phyloP scores from a whole-genome alignment of 2,113 vertebrate genomes.

The Chroicocephalus ridibundus region DNA sequence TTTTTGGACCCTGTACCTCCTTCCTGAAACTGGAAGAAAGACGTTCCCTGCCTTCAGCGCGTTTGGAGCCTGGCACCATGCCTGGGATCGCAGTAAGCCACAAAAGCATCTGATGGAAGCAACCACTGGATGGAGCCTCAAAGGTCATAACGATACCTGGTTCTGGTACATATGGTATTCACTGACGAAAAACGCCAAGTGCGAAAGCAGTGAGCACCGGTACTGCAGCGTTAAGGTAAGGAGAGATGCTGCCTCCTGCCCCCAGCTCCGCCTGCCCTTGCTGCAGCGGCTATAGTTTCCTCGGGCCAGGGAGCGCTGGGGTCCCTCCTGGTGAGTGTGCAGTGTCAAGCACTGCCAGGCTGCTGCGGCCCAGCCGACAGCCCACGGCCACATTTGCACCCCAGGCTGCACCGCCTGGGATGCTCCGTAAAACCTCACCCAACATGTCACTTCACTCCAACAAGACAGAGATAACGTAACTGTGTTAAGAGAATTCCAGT shows the following conservation, averaged over 20 bases:
- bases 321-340: not conserved
- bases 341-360: rapidly evolving
- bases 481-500: not conserved
- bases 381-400: not conserved
- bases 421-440: not conserved
- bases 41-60: not conserved
- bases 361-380: not conserved
- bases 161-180: not conserved
- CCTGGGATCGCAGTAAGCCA: not conserved
- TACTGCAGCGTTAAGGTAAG: not conserved
- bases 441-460: not conserved
- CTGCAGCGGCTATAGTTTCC: rapidly evolving
- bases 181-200: not conserved
- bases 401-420: too few relatives aligned
- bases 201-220: not conserved
- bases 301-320: not conserved
- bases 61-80: not conserved
- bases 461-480: not conserved
- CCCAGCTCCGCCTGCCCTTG: not conserved
- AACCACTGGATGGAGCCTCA: constrained; percentile 51
- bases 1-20: not conserved
- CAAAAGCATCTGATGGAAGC: constrained; percentile 10
- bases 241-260: not conserved
- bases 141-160: not conserved
- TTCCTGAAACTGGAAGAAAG: not conserved